These are phyloP conservation scores for Ophion obscuratus DNA, from an alignment of 2,888 invertebrate species.

Conservation along the genomic window DNA sequence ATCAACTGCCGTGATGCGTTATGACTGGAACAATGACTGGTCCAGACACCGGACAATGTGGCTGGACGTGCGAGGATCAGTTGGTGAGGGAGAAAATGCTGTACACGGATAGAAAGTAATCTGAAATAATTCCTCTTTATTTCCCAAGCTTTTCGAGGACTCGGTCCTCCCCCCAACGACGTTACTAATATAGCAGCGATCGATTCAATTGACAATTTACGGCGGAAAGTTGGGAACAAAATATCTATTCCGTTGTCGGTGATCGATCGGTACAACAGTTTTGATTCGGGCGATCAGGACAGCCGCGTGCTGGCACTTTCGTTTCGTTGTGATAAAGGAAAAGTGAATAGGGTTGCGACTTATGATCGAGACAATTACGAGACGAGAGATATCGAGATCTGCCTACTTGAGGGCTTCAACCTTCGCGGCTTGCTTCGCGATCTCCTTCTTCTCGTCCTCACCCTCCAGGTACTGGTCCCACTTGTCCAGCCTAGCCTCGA, in stretches of 20 bases:
- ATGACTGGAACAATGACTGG: too few species aligned
- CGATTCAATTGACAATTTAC: conserved; percentile 36
- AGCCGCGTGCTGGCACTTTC: neutral
- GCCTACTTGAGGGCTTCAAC: conserved; percentile 46
- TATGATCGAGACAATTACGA: conserved; percentile 24
- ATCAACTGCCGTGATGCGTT: too few species aligned
- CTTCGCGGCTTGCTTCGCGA: conserved; percentile 61
- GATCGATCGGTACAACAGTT: conserved; percentile 12
- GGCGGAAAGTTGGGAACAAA: neutral
- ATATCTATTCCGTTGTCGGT: neutral
- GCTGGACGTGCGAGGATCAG: neutral
- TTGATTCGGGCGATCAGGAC: neutral
- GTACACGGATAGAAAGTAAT: conserved; percentile 16
- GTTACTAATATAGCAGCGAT: conserved; percentile 71
- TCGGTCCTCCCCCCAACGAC: conserved; percentile 43
- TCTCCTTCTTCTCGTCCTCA: conserved; percentile 81
- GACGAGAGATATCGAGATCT: conserved; percentile 23
- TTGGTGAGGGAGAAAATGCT: neutral
- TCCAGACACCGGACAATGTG: neutral
- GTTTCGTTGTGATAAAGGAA: conserved; percentile 21
- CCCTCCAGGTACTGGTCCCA: conserved; percentile 95
- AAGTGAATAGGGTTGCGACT: neutral
- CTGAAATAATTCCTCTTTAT: conserved; percentile 63
- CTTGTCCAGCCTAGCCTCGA: conserved; percentile 91
- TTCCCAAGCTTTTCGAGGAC: conserved; percentile 12